Conservation (phyloP, 2,888 invertebrate species). For the Polyommatus icarus region DNA sequence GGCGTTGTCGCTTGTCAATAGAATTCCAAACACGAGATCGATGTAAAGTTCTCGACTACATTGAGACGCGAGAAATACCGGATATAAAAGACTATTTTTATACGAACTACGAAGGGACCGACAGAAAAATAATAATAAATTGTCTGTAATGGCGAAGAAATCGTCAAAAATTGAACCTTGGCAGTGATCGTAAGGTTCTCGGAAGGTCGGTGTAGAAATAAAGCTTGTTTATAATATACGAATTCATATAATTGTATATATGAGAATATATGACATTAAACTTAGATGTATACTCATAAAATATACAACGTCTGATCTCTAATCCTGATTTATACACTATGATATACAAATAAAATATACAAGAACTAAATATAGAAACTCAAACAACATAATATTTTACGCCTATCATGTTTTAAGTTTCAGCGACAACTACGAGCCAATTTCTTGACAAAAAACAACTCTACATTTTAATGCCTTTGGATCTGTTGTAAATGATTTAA, state of each 20-base stretch:
- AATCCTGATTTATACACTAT: conserved; percentile 10
- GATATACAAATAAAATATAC: conserved; percentile 28
- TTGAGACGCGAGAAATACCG: conserved; percentile 10
- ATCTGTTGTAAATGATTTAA: no score
- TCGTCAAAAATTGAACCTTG: conserved; percentile 23
- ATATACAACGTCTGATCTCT: conserved; percentile 6
- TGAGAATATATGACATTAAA: conserved; percentile 14
- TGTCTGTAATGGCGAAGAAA: not conserved
- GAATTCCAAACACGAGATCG: not conserved
- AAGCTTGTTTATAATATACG: conserved; percentile 20
- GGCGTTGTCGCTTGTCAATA: not conserved
- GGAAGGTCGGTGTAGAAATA: conserved; percentile 21
- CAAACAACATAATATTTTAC: not conserved
- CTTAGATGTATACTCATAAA: conserved; percentile 15
- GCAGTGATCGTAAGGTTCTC: conserved; percentile 1
- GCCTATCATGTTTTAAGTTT: not conserved
- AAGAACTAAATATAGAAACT: not conserved
- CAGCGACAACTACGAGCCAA: not conserved
- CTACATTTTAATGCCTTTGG: no score
- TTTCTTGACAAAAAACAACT: no score
- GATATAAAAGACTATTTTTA: conserved; percentile 23
- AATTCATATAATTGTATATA: conserved; percentile 30
- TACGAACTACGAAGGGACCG: not conserved
- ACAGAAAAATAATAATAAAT: conserved; percentile 17
- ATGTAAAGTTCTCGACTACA: not conserved